Conservation (phyloP, 2,797 vertebrate species). For the Sparidentex hasta region DNA sequence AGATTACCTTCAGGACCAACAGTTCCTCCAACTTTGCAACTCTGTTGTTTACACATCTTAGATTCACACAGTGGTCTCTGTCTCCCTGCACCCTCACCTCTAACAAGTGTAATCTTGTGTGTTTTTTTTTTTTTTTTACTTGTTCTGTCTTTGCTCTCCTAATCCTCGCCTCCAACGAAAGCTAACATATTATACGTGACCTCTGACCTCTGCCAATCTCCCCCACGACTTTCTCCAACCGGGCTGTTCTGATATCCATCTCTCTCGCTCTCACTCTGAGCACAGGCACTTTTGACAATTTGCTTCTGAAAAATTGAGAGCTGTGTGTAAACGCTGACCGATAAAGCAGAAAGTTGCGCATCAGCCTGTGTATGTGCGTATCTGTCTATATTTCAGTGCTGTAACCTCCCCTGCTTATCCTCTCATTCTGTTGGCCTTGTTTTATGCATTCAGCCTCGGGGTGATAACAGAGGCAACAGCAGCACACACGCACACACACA, state of each 20-base stretch:
- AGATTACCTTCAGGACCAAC: neutral
- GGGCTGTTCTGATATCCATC: constrained; percentile 18
- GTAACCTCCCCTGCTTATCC: constrained; percentile 54
- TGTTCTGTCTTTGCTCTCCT: neutral
- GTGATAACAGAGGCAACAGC: constrained; percentile 43
- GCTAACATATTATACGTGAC: constrained; percentile 6
- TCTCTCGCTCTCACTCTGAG: neutral
- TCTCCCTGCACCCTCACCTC: neutral
- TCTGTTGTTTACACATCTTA: too few relatives aligned
- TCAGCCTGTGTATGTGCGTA: constrained; percentile 14
- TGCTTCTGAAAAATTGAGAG: constrained; percentile 28
- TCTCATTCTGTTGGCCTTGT: constrained; percentile 44
- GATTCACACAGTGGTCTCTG: neutral
- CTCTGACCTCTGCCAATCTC: constrained; percentile 9
- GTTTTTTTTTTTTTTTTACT: neutral
- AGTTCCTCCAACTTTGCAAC: neutral
- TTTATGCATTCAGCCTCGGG: constrained; percentile 62
- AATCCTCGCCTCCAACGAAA: neutral
- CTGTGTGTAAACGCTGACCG: constrained; percentile 40
- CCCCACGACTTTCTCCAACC: neutral
- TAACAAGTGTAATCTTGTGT: neutral
- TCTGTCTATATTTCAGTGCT: constrained; percentile 55
- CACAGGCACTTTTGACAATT: constrained; percentile 14
- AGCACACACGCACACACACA: constrained; percentile 1
- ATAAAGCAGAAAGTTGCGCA: constrained; percentile 25